Percentiles rank a stretch among this genome's conserved stretches.
Evolutionary conservation across 2,113 vertebrate species (phyloP).

Genomic region (Condylura cristata): DNA sequence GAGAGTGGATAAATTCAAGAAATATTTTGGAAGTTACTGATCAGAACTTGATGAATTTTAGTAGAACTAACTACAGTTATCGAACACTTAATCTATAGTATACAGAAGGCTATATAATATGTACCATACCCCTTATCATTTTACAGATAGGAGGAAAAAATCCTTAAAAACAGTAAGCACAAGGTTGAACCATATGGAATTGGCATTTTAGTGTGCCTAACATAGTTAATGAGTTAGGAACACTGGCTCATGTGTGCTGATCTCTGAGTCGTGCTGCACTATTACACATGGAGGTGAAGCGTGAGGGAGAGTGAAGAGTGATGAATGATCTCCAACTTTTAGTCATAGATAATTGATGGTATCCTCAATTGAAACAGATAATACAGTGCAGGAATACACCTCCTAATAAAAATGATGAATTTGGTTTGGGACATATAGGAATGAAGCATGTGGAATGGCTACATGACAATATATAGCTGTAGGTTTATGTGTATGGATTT

Average conservation of each 20-base stretch:
- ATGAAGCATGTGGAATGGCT: too few species aligned
- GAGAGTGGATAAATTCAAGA: neutral
- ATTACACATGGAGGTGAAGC: neutral
- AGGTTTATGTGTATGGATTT: too few species aligned
- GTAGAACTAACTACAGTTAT: neutral
- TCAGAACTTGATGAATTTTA: neutral
- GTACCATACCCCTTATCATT: neutral
- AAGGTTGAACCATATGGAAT: neutral
- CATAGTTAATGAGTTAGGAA: neutral
- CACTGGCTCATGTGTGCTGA: neutral
- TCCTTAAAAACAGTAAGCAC: neutral
- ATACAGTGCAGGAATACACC: neutral
- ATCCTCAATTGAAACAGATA: neutral
- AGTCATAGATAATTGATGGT: neutral
- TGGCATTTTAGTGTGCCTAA: neutral
- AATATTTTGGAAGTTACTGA: neutral
- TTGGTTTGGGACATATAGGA: too few species aligned
- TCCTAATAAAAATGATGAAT: neutral
- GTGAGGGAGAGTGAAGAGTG: neutral
- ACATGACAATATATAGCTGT: too few species aligned
- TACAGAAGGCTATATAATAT: neutral
- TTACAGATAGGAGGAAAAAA: neutral
- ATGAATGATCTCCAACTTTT: neutral
- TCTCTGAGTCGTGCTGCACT: neutral
- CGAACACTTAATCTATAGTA: neutral